Base-by-base conservation (phyloP, 2,113 vertebrate genomes). In the Anser brachyrhynchus region DNA sequence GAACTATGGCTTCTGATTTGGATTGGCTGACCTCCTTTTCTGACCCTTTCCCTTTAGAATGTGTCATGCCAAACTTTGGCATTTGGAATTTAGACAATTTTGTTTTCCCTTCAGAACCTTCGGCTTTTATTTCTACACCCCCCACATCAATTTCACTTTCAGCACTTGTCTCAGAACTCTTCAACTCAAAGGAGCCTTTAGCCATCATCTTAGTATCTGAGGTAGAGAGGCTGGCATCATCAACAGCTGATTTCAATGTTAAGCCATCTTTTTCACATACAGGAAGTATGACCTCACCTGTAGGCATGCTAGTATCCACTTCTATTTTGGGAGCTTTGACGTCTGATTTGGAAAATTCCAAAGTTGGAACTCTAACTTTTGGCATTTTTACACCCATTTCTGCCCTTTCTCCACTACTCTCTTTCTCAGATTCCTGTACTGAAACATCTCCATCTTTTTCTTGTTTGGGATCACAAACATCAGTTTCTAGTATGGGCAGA, bases 81-180 rank as follows among this genome's bases (percentile, higher is more conserved):
- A 95, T 93, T n/a, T 97, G 87, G 33, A 98, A 97, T 81, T 95
- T 97, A 51, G 97, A 77, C 61, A 83, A 86, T 82, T 95, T 93
- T 43, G 97, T 22, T 11, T 69, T 95, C 18, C 39, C 67, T 46
- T 70, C 78, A 28, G 59, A 23, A 18, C 26, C 22, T 20, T 70
- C 77, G 26, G 6, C 3, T 13, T 62, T 33, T 21, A 65, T 14
- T 3, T 81, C 61, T 29, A 6, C 8, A 9, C 84, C 55, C 54
- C 35, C 20, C 3, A 74, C 23, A 41, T 6, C 31, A 22, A 49
- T 37, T 28, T 77, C 88, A 46, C 20, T 5, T 41, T 44, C 52
- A n/a, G 65, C 10, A 29, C 3, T 46, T 46, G 13, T 8, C 3
- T 44, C 43, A 46, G 64, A 54, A 81, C 75, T 31, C 6, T 89